These are phyloP conservation scores for Gila robusta DNA, from an alignment of 2,797 vertebrate genomes.

Conservation along the genomic window DNA sequence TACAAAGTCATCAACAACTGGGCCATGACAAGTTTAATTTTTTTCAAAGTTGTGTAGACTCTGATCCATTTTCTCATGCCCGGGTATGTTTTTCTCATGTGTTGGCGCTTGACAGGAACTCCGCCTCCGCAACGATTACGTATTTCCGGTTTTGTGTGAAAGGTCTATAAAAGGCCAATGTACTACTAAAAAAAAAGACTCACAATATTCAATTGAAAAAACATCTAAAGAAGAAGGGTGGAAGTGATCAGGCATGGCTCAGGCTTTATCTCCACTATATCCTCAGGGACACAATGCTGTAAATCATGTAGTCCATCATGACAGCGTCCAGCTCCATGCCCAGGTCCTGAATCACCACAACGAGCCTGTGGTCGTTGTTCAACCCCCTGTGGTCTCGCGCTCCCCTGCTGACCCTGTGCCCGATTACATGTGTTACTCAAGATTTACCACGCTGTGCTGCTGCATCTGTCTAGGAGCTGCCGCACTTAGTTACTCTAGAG, in stretches of 20 bases:
- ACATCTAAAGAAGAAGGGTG: neutral
- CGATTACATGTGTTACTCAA: slow-evolving; percentile 17
- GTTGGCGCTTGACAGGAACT: no score
- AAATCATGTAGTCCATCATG: neutral
- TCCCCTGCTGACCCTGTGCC: neutral
- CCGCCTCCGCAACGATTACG: no score
- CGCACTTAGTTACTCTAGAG: neutral
- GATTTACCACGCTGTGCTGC: neutral
- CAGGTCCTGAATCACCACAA: neutral
- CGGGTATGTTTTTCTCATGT: no score
- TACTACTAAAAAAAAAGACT: no score
- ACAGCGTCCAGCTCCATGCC: neutral
- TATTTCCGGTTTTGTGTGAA: no score
- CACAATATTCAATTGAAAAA: neutral
- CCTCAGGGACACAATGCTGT: neutral
- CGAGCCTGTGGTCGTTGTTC: neutral
- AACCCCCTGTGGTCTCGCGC: neutral
- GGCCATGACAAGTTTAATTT: no score
- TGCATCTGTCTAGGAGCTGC: neutral
- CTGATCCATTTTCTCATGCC: no score
- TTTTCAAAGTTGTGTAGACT: no score
- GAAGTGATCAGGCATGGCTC: neutral
- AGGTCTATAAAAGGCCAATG: no score
- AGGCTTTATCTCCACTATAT: neutral
- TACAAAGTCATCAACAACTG: no score